A percentile compares a stretch with the other conserved stretches of the same genome.
Conservation (phyloP, 2,113 vertebrate genomes). For the Sylvicapra grimmia region DNA sequence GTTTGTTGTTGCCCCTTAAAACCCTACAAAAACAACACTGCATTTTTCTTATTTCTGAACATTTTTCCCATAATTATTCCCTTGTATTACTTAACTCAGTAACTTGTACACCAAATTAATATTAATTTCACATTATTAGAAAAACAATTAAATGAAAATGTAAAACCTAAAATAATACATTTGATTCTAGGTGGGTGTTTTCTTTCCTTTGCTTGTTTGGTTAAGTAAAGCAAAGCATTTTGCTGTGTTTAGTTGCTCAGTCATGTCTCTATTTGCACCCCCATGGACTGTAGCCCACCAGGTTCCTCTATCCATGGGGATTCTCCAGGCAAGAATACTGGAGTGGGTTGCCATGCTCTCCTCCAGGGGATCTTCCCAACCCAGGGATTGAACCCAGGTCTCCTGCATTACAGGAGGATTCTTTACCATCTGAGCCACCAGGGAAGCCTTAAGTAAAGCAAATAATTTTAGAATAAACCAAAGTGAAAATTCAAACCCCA, state of each 20-base stretch:
- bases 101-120: background rate
- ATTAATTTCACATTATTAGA: background rate
- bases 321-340: background rate
- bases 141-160: background rate
- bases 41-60: background rate
- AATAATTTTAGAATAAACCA: background rate
- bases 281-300: background rate
- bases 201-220: background rate
- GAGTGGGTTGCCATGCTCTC: background rate
- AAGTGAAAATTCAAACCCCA: background rate
- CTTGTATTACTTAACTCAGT: background rate
- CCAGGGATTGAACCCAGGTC: background rate
- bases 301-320: background rate
- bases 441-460: background rate
- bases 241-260: background rate
- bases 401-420: background rate
- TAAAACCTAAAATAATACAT: background rate
- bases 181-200: background rate
- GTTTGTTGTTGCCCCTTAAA: background rate
- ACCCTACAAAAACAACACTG: background rate
- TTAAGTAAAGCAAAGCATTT: background rate
- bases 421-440: background rate
- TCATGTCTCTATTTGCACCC: background rate
- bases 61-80: background rate
- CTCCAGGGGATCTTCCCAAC: background rate